Percentiles rank a stretch among this genome's conserved stretches.
phyloP scores from a whole-genome alignment of 2,113 vertebrate genomes.

The Phoxinus phoxinus region DNA sequence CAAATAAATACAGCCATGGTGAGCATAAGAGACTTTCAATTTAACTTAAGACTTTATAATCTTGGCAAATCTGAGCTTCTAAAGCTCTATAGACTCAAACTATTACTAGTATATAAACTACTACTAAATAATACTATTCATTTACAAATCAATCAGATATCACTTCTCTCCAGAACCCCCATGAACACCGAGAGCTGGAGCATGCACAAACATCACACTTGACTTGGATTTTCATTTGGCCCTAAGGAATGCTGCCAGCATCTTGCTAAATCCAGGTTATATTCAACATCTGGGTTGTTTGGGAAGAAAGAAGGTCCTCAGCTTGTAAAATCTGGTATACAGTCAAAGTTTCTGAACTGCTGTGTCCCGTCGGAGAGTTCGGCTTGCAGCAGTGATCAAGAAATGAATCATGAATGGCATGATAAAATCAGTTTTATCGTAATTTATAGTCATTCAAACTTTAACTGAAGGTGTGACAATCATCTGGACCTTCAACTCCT shows the following conservation, averaged over 20 bases:
- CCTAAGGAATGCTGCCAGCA: neutral
- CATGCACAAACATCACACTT: neutral
- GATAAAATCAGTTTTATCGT: neutral
- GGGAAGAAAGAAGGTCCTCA: neutral
- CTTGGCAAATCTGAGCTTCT: neutral
- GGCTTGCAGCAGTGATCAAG: neutral
- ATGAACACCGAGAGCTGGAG: neutral
- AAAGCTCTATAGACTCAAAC: neutral
- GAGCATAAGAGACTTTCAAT: too few relatives aligned
- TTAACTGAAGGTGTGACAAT: neutral
- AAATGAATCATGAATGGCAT: neutral
- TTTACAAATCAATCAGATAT: neutral
- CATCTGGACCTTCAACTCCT: neutral
- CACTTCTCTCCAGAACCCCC: neutral
- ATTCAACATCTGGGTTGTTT: neutral
- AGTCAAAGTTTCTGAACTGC: neutral
- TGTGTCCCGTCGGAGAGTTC: neutral
- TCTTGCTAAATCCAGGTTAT: neutral
- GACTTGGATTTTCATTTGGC: neutral
- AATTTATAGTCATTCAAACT: neutral
- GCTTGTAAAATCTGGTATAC: conserved; percentile 24
- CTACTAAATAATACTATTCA: neutral
- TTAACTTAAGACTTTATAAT: neutral
- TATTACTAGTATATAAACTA: too few relatives aligned
- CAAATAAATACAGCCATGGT: too few relatives aligned